Evolutionary conservation across 2,888 invertebrate genomes (phyloP).

Genomic region (Lumbricus terrestris): DNA sequence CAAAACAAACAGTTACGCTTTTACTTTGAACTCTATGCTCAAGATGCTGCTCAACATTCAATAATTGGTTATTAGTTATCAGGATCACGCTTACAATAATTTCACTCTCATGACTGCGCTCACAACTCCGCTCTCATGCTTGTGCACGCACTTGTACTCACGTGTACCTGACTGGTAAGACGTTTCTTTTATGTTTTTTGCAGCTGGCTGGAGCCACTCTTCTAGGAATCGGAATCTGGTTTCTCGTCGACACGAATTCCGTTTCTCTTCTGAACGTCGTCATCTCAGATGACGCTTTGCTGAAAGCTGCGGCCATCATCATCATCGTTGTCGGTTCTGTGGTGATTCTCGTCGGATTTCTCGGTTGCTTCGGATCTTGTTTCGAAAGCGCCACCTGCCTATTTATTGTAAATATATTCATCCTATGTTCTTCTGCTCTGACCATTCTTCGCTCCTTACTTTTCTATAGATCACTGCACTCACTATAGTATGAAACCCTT

Average conservation of each 20-base stretch:
- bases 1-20: too few relatives aligned
- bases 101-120: background rate
- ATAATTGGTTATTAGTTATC: too few relatives aligned
- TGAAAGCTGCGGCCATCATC: conserved; percentile 12
- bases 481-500: background rate
- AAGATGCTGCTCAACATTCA: too few relatives aligned
- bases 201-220: conserved; percentile 17
- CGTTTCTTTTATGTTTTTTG: background rate
- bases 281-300: background rate
- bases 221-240: conserved; percentile 24
- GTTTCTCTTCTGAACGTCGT: background rate
- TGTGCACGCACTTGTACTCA: too few relatives aligned
- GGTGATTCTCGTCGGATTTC: conserved; percentile 8
- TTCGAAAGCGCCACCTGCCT: conserved; percentile 11
- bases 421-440: background rate
- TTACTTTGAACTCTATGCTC: too few relatives aligned
- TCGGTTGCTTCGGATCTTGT: background rate
- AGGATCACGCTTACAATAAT: too few relatives aligned
- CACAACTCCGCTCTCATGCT: background rate
- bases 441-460: background rate
- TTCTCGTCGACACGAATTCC: background rate
- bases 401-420: background rate
- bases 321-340: conserved; percentile 18
- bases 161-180: too few relatives aligned
- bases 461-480: background rate